Evolutionary conservation across 2,888 invertebrate genomes (phyloP), one percentile per base, ranked within the genome.

Genomic region (Tenthredo scrophulariae): DNA sequence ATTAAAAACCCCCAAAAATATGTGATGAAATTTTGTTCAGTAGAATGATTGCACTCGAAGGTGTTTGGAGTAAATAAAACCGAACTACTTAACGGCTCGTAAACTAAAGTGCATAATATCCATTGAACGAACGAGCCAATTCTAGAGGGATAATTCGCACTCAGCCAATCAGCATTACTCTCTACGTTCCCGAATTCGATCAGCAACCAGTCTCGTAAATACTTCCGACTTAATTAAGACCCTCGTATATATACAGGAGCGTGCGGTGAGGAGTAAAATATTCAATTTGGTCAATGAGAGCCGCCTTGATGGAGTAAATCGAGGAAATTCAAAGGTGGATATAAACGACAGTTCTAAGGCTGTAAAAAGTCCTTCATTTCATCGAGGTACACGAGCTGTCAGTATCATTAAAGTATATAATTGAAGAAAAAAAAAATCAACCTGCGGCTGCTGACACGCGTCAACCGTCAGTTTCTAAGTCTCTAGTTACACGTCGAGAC

Each of bases 61-160:
- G 67, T 43, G 82, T 50, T 54, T 40, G 74, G 84, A 65, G 89
- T 89, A 89, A 89, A 88, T 88, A 89, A 88, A 82, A 87, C 87
- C 87, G 87, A 88, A 90, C 89, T 89, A 89, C 88, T 90, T 89
- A 90, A 90, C 89, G 88, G 89, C 88, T 90, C 89, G 89, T 91
- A 90, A 90, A 90, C 84, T 85, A 86, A 70, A 75, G 85, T 85
- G 86, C 85, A 87, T 85, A 86, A 87, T 87, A 86, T 87, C 84
- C 62, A 82, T 84, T 84, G 72, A 72, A 77, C 85, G 84, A 86
- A 86, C 85, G 86, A 86, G 84, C 86, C 86, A 62, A 58, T 58
- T 58, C 40, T 40, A 40, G 58, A 80, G 62, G 80, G 58, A 80
- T 74, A 75, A 77, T 86, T 86, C 58, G 86, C 86, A 84, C 79